Evolutionary conservation across 2,113 vertebrate species (phyloP).

Genomic region (Megaleporinus macrocephalus): DNA sequence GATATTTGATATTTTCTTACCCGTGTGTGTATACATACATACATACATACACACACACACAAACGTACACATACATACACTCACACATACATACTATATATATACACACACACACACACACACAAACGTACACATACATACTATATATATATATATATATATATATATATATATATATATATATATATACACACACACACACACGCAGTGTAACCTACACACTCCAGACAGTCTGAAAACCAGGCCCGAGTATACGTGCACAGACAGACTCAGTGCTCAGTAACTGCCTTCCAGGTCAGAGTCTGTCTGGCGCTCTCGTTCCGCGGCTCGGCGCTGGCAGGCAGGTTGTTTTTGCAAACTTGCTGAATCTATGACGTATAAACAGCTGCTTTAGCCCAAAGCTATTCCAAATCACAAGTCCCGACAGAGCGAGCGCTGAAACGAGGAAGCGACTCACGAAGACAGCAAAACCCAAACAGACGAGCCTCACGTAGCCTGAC

Average conservation of each 20-base stretch:
- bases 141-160: no score
- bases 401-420: neutral
- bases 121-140: no score
- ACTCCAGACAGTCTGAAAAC: no score
- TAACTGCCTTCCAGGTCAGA: neutral
- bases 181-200: no score
- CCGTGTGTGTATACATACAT: no score
- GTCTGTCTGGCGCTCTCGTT: neutral
- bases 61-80: no score
- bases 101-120: no score
- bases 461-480: neutral
- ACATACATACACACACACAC: no score
- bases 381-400: slow-evolving; percentile 7
- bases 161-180: no score
- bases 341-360: neutral
- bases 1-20: no score
- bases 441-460: slow-evolving; percentile 4
- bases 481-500: neutral
- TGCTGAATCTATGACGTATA: neutral
- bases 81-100: no score
- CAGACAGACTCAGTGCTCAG: neutral
- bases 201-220: no score
- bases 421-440: neutral
- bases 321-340: neutral
- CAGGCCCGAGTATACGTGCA: neutral